phyloP scores from a whole-genome alignment of 2,113 vertebrate species.

The Oostethus manadensis region DNA sequence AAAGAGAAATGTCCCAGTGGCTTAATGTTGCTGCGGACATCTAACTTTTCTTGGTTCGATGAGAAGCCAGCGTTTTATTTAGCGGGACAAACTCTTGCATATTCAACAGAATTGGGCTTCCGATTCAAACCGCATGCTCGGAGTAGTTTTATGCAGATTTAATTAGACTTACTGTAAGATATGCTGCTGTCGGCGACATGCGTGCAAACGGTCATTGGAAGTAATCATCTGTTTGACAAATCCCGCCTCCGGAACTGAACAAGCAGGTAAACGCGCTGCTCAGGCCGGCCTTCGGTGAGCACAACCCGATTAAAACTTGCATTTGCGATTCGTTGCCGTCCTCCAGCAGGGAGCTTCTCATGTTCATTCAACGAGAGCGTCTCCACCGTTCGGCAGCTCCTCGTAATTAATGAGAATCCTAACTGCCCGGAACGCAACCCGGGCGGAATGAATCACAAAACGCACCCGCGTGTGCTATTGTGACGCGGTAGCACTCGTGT shows the following conservation, averaged over 20 bases:
- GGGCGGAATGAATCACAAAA: conserved; percentile 64
- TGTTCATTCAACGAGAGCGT: not conserved
- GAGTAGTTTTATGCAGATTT: not conserved
- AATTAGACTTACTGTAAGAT: not conserved
- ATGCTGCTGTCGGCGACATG: not conserved
- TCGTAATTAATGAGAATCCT: conserved; percentile 58
- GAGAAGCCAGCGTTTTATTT: no score
- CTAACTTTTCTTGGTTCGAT: not conserved
- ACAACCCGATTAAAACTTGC: conserved; percentile 47
- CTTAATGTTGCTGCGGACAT: not conserved
- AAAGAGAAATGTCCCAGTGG: not conserved
- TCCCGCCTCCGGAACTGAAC: conserved; percentile 8
- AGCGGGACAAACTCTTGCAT: not conserved
- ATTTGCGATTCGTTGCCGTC: conserved; percentile 42
- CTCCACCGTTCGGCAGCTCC: conserved; percentile 51
- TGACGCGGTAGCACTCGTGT: conserved; percentile 35
- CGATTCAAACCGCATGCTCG: not conserved
- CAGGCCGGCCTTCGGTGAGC: conserved; percentile 15
- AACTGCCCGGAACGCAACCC: conserved; percentile 50
- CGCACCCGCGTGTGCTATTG: conserved; percentile 36
- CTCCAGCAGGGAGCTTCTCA: conserved; percentile 24
- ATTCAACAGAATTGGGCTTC: not conserved
- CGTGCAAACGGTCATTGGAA: not conserved
- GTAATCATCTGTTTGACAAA: conserved; percentile 1
- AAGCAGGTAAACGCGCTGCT: conserved; percentile 8